Conservation (phyloP, 2,888 invertebrate species). For the Phengaris alcon region DNA sequence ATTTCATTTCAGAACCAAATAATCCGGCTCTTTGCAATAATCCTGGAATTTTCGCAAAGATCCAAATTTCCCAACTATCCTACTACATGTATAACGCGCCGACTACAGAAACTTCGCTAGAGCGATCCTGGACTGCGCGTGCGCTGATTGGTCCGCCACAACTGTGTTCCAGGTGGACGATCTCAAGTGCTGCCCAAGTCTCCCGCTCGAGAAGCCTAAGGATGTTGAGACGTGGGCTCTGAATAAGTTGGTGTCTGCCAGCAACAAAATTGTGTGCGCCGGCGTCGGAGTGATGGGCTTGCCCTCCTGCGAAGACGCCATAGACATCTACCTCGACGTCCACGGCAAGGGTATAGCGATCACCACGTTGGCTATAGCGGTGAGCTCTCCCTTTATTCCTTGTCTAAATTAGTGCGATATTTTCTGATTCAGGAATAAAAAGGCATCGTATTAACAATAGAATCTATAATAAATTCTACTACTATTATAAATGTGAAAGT, state of each 20-base stretch:
- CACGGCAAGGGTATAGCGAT: neutral
- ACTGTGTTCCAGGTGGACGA: neutral
- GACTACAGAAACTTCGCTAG: too few relatives aligned
- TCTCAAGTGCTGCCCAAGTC: neutral
- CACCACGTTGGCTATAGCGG: neutral
- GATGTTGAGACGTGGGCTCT: neutral
- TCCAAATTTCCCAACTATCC: too few relatives aligned
- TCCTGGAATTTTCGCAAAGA: too few relatives aligned
- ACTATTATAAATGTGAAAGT: too few relatives aligned
- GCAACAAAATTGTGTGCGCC: neutral
- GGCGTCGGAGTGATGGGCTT: neutral
- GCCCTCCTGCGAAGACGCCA: neutral
- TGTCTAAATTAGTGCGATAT: neutral
- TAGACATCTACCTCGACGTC: neutral
- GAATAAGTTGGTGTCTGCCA: neutral
- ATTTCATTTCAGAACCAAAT: too few relatives aligned
- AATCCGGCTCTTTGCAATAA: too few relatives aligned
- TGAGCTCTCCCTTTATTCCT: neutral
- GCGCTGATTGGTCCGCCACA: too few relatives aligned
- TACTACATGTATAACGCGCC: too few relatives aligned
- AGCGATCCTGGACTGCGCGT: too few relatives aligned
- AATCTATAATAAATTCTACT: too few relatives aligned
- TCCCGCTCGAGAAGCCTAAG: neutral
- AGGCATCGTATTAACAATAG: too few relatives aligned
- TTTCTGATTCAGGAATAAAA: too few relatives aligned